A percentile compares a stretch with the other conserved stretches of the same genome.
Evolutionary conservation across 2,797 vertebrate species (phyloP).

Genomic region (Spizella passerina): DNA sequence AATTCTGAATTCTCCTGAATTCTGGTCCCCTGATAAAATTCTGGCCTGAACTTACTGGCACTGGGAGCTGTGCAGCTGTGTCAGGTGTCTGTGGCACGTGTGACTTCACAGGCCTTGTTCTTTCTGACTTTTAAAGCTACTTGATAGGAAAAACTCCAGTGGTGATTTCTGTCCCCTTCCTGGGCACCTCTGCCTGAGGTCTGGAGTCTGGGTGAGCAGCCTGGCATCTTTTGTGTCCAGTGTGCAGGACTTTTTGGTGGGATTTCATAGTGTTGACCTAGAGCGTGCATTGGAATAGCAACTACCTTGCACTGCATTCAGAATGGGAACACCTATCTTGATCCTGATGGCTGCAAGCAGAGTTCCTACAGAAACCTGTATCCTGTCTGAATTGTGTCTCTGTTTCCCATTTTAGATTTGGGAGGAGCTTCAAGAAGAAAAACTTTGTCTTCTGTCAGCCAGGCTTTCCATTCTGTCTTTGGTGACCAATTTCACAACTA

Average conservation of each 20-base stretch:
- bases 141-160: neutral
- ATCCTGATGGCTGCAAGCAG: neutral
- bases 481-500: neutral
- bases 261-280: neutral
- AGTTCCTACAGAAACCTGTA: neutral
- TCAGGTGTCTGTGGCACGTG: neutral
- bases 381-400: neutral
- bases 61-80: neutral
- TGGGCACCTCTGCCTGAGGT: neutral
- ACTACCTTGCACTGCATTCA: neutral
- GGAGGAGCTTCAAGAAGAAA: neutral
- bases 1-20: too few species aligned
- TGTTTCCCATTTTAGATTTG: neutral
- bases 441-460: neutral
- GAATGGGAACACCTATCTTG: neutral
- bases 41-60: neutral
- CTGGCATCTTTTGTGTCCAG: neutral
- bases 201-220: neutral
- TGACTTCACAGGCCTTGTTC: neutral
- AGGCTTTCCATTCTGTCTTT: neutral
- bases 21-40: neutral
- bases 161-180: neutral
- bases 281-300: accelerated
- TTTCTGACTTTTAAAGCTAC: neutral
- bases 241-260: neutral